Evolutionary conservation across 1,140 invertebrate genomes (phyloP), one percentile per base, ranked within the genome.

Genomic region (Drosophila ananassae): DNA sequence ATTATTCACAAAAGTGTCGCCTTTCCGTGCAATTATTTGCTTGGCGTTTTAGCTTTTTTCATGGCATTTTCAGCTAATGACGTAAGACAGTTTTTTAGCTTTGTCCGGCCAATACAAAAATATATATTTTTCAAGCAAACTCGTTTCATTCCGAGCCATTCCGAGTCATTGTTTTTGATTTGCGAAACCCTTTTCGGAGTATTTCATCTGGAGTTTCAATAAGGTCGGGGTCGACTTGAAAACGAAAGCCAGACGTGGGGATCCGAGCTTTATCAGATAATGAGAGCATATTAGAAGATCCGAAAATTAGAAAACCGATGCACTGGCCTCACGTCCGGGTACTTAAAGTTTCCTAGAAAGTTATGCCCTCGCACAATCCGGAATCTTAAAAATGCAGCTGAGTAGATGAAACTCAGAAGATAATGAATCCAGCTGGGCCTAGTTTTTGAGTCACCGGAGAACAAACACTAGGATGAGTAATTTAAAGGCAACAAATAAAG

Each of bases 281-380:
- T 73, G 47, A 71, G 63, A 69, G 48, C 78, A 87, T 82, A 87
- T 87, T 82, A 82, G 78, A 59, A 85, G 82, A 82, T 89, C 89
- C 79, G 74, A 85, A 82, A 85, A 66, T 89, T 85, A 82, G 74
- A 85, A 82, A 85, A 63, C 62, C 44, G 24, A 58, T 59, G 56
- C 67, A 71, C 72, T 80, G 59, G 51, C 77, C 73, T 87, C 81
- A 85, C 82, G 82, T 85, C 73, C 75, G 59, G 37, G 74, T 66
- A 78, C 74, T 85, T 75, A n/a, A 79, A 85, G 59, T 24, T 79
- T 78, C 61, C 62, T 78, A 87, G 82, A 85, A 85, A 85, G 82
- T 85, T 82, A 81, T 81, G 61, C 30, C 60, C 41, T 54, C 51
- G 59, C 47, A 56, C 12, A 50, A 85, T 77, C 59, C 60, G 3